Percentiles rank a stretch among this genome's conserved stretches.
Evolutionary conservation across 2,113 vertebrate genomes (phyloP).

Genomic region (Pycnonotus jocosus): DNA sequence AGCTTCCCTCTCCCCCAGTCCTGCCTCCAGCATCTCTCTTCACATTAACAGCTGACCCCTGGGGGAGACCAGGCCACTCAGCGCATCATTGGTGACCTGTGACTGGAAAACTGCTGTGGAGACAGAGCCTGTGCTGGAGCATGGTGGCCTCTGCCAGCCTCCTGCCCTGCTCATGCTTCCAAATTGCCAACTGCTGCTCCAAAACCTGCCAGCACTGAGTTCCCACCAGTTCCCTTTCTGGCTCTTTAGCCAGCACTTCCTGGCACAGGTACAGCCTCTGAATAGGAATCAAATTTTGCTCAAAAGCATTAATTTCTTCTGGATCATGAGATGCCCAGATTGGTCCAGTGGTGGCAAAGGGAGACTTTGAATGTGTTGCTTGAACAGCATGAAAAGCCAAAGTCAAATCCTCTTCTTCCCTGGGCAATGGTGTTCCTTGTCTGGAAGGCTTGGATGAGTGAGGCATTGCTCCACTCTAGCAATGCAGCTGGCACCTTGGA

Average conservation of each 20-base stretch:
- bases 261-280: background rate
- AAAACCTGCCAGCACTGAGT: background rate
- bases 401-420: background rate
- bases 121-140: background rate
- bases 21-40: background rate
- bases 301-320: slow-evolving; percentile 18
- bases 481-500: background rate
- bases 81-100: background rate
- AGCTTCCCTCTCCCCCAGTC: background rate
- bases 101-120: background rate
- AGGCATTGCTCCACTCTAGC: background rate
- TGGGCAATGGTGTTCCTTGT: background rate
- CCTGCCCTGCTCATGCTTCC: background rate
- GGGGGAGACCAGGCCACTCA: fast-evolving
- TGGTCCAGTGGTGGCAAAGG: background rate
- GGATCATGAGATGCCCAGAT: background rate
- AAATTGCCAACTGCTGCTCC: background rate
- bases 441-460: background rate
- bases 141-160: fast-evolving
- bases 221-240: background rate
- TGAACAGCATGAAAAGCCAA: background rate
- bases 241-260: background rate
- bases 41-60: fast-evolving
- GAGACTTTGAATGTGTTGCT: background rate
- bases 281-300: slow-evolving; percentile 4